Conservation (phyloP, 2,113 vertebrate genomes). For the Semnopithecus entellus region DNA sequence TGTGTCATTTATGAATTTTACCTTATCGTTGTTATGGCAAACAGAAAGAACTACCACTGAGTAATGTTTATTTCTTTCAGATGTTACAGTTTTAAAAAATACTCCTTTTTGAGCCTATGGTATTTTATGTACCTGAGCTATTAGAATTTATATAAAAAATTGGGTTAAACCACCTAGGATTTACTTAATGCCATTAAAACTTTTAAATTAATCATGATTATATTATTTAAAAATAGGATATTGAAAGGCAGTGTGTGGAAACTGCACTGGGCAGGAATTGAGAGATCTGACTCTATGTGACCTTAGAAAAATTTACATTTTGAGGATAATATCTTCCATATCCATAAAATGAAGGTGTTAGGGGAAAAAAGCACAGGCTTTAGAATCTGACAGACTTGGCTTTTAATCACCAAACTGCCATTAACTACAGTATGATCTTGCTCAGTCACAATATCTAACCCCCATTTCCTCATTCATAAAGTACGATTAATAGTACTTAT, state of each 20-base stretch:
- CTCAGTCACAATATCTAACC: not conserved
- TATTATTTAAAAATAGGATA: conserved; percentile 15
- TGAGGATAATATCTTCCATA: not conserved
- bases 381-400: not conserved
- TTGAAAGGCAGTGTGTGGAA: not conserved
- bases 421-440: not conserved
- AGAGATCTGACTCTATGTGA: not conserved
- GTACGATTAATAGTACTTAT: not conserved
- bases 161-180: not conserved
- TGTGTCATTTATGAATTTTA: not conserved
- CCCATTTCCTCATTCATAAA: not conserved
- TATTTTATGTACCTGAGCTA: not conserved
- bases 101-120: not conserved
- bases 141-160: conserved; percentile 6
- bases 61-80: not conserved
- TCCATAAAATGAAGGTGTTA: not conserved
- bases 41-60: not conserved
- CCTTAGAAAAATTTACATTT: not conserved
- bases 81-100: not conserved
- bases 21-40: not conserved
- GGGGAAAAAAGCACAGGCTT: not conserved
- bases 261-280: not conserved
- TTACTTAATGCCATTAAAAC: not conserved
- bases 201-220: not conserved
- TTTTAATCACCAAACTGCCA: not conserved